A percentile compares a stretch with the other conserved stretches of the same genome.
These are phyloP conservation scores for Calyptommatus sinebrachiatus DNA, from an alignment of 2,113 vertebrate genomes.

Conservation along the genomic window DNA sequence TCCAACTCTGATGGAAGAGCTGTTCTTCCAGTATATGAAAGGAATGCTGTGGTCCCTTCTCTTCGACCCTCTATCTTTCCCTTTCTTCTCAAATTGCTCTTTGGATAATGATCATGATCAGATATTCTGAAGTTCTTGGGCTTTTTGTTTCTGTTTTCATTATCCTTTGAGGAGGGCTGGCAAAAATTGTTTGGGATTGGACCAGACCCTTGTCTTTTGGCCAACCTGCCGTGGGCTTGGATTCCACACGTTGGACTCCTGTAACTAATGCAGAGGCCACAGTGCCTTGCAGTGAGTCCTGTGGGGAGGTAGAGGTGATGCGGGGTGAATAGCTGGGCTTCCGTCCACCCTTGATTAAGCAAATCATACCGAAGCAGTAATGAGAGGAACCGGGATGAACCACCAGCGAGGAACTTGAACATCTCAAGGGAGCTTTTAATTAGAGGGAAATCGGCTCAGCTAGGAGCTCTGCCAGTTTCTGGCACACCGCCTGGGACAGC, in stretches of 20 bases:
- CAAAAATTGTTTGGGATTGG: too few species aligned
- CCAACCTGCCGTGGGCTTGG: too few species aligned
- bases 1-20: too few species aligned
- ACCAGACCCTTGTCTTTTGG: too few species aligned
- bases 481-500: conserved; percentile 16
- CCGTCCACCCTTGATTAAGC: not conserved
- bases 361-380: not conserved
- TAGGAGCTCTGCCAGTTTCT: conserved; percentile 8
- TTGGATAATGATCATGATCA: too few species aligned
- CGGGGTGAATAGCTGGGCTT: not conserved
- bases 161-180: too few species aligned
- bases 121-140: too few species aligned
- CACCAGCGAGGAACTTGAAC: not conserved
- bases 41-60: too few species aligned
- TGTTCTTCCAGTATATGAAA: too few species aligned
- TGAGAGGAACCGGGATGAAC: not conserved
- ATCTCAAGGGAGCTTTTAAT: not conserved
- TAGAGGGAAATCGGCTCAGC: not conserved
- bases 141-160: too few species aligned
- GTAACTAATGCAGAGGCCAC: not conserved
- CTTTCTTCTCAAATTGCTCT: too few species aligned
- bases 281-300: not conserved
- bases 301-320: not conserved
- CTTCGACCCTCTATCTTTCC: too few species aligned
- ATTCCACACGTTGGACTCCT: not conserved